A percentile compares a stretch with the other conserved stretches of the same genome.
Conservation (phyloP, 1,140 invertebrate species). For the Oedothorax gibbosus region DNA sequence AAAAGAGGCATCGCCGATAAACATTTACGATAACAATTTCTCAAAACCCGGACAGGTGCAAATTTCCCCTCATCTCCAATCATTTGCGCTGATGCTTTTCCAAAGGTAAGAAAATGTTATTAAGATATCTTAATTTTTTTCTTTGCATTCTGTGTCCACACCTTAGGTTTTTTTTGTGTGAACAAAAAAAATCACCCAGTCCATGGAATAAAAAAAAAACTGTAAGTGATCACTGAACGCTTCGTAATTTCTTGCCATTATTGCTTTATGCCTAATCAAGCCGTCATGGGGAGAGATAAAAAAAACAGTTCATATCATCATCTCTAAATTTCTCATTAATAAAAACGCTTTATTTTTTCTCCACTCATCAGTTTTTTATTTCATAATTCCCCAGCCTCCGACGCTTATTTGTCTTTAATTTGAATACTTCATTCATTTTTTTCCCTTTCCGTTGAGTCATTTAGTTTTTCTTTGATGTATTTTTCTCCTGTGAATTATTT, state of each 20-base stretch:
- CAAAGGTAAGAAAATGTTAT: conserved; percentile 44
- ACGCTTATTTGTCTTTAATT: conserved; percentile 61
- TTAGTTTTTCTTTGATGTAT: conserved; percentile 23
- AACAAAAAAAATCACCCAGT: background rate
- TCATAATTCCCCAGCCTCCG: background rate
- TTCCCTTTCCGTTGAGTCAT: background rate
- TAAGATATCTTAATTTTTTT: conserved; percentile 56
- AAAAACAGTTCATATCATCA: conserved; percentile 28
- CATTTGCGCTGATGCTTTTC: conserved; percentile 45
- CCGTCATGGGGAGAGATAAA: conserved; percentile 16
- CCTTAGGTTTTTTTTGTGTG: conserved; percentile 8
- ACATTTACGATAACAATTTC: conserved; percentile 58
- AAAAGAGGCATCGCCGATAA: conserved; percentile 26
- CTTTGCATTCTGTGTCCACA: conserved; percentile 23
- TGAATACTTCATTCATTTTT: conserved; percentile 42
- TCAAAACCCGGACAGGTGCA: conserved; percentile 49
- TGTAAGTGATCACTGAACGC: conserved; percentile 28
- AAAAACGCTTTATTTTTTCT: conserved; percentile 55
- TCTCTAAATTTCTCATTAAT: conserved; percentile 59
- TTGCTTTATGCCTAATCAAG: conserved; percentile 55
- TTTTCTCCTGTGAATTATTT: conserved; percentile 49
- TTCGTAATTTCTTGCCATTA: conserved; percentile 52
- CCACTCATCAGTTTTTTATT: conserved; percentile 27
- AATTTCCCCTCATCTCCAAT: conserved; percentile 33
- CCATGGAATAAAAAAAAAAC: conserved; percentile 33